A percentile compares a stretch with the other conserved stretches of the same genome.
Conservation (phyloP, 2,113 vertebrate species). For the Anguilla japonica region DNA sequence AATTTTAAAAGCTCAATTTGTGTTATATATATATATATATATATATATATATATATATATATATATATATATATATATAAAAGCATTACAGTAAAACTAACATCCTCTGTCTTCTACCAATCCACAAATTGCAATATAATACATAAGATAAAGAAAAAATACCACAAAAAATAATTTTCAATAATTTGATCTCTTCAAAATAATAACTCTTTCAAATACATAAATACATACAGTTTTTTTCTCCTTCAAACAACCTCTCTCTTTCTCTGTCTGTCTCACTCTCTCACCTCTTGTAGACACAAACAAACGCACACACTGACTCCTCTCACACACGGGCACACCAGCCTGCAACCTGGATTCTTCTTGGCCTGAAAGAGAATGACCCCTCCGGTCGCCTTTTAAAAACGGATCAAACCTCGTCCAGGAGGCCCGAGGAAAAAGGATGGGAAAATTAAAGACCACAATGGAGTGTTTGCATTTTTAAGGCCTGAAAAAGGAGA, state of each 20-base stretch:
- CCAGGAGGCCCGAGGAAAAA: constrained; percentile 81
- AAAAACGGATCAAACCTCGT: constrained; percentile 79
- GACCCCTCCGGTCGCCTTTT: constrained; percentile 78
- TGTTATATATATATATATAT: too few relatives aligned
- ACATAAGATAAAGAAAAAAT: too few relatives aligned
- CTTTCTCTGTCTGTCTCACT: constrained; percentile 10
- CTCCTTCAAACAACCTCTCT: neutral
- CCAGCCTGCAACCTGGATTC: constrained; percentile 64
- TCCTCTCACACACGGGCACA: constrained; percentile 52
- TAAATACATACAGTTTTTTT: constrained; percentile 59
- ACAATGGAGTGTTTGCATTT: constrained; percentile 96
- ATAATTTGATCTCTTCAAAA: neutral
- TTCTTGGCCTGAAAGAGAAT: constrained; percentile 73
- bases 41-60: too few relatives aligned
- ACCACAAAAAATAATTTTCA: too few relatives aligned
- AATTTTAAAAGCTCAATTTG: constrained; percentile 19
- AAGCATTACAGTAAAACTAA: too few relatives aligned
- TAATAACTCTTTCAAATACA: constrained; percentile 52
- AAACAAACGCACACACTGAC: constrained; percentile 22
- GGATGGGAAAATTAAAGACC: constrained; percentile 97
- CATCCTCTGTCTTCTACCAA: too few relatives aligned
- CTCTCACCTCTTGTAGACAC: too few relatives aligned
- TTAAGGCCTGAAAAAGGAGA: constrained; percentile 76
- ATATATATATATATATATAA: too few relatives aligned
- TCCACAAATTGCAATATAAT: too few relatives aligned